Conservation (phyloP, 2,797 vertebrate species). For the Halcyon badia region DNA sequence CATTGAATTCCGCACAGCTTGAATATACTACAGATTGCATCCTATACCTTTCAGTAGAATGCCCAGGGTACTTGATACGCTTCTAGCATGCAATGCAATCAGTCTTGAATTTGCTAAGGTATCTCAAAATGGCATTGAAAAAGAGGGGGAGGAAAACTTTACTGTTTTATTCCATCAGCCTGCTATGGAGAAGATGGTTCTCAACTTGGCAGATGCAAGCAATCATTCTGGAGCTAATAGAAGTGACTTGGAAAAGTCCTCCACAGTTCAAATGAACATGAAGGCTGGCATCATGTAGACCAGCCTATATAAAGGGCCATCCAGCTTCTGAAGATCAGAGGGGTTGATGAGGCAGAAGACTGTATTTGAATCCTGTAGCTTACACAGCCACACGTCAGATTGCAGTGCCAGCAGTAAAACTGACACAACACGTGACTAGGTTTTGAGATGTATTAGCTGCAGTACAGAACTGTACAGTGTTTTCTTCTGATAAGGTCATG, state of each 20-base stretch:
- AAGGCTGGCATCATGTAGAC: not conserved
- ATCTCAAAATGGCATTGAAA: not conserved
- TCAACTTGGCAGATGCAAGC: not conserved
- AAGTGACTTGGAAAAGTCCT: not conserved
- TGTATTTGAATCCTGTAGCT: not conserved
- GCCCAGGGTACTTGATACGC: not conserved
- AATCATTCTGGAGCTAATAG: not conserved
- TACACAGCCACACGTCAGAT: not conserved
- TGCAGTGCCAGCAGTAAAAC: not conserved
- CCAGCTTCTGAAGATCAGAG: not conserved
- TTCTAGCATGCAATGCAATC: not conserved
- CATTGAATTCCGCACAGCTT: not conserved
- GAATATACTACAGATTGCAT: not conserved
- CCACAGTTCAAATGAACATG: not conserved
- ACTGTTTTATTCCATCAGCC: not conserved
- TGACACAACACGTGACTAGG: not conserved
- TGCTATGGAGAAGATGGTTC: not conserved
- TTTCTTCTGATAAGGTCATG: not conserved
- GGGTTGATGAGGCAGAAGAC: not conserved
- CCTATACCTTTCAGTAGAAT: not conserved
- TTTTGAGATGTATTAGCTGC: not conserved
- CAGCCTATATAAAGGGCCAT: not conserved
- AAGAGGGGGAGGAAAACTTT: not conserved
- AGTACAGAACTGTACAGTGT: not conserved
- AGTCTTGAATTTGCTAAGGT: not conserved